Evolutionary conservation across 2,113 vertebrate genomes (phyloP).

Genomic region (Corythornis vintsioides): DNA sequence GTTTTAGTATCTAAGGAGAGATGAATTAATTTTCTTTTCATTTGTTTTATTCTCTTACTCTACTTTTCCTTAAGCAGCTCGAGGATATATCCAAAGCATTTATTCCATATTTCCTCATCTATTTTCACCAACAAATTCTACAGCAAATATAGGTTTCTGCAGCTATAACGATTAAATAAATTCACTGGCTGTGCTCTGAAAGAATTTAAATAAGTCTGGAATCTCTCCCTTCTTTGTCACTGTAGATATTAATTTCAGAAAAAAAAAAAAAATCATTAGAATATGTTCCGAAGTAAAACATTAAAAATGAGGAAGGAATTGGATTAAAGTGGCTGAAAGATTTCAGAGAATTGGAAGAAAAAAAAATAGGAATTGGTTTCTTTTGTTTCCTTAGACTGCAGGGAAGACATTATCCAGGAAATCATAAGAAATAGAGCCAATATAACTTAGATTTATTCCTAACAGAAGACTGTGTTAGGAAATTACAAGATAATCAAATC

Average conservation of each 20-base stretch:
- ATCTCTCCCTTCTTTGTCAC: neutral
- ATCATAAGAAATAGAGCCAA: slow-evolving; percentile 32
- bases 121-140: neutral
- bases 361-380: neutral
- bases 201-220: neutral
- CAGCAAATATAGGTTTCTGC: neutral
- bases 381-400: slow-evolving; percentile 38
- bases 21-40: slow-evolving; percentile 18
- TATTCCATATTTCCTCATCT: neutral
- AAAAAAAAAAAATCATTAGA: neutral
- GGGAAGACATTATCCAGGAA: slow-evolving; percentile 30
- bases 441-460: slow-evolving; percentile 53
- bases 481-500: slow-evolving; percentile 56
- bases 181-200: neutral
- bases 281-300: neutral
- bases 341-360: neutral
- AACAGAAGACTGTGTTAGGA: slow-evolving; percentile 36
- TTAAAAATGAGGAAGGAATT: neutral
- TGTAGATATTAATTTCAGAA: neutral
- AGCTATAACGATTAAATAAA: neutral
- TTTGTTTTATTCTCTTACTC: slow-evolving; percentile 28
- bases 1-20: neutral
- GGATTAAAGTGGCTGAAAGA: neutral
- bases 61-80: slow-evolving; percentile 14
- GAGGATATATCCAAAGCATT: neutral